Conservation (phyloP, 2,888 invertebrate genomes). For the Phytoseiulus persimilis region DNA sequence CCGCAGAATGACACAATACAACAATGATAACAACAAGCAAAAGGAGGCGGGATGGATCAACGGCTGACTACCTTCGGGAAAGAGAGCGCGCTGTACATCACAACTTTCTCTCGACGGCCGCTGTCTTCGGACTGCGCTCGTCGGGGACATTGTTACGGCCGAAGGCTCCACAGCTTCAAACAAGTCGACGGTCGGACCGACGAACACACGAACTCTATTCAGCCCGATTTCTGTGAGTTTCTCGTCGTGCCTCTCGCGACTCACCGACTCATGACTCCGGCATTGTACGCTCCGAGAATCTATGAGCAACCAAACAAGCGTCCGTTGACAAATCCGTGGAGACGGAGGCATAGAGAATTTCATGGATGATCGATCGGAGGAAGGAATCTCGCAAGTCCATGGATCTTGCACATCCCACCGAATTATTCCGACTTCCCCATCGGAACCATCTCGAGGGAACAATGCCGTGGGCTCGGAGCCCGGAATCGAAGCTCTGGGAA, state of each 20-base stretch:
- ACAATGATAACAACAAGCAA: conserved; percentile 5
- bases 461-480: too few relatives aligned
- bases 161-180: background rate
- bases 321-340: too few relatives aligned
- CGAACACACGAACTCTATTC: background rate
- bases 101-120: background rate
- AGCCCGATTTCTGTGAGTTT: background rate
- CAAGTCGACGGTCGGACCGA: background rate
- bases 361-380: too few relatives aligned
- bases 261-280: background rate
- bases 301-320: background rate
- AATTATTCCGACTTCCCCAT: too few relatives aligned
- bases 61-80: background rate
- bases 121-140: background rate
- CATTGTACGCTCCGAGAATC: background rate
- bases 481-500: too few relatives aligned
- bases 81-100: background rate
- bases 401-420: too few relatives aligned
- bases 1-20: background rate
- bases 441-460: too few relatives aligned
- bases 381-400: too few relatives aligned
- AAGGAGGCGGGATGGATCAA: conserved; percentile 5
- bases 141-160: background rate
- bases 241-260: background rate
- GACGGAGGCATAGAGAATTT: too few relatives aligned